These are phyloP conservation scores for Lamellibrachia satsuma DNA, from an alignment of 2,888 invertebrate species.

Conservation along the genomic window DNA sequence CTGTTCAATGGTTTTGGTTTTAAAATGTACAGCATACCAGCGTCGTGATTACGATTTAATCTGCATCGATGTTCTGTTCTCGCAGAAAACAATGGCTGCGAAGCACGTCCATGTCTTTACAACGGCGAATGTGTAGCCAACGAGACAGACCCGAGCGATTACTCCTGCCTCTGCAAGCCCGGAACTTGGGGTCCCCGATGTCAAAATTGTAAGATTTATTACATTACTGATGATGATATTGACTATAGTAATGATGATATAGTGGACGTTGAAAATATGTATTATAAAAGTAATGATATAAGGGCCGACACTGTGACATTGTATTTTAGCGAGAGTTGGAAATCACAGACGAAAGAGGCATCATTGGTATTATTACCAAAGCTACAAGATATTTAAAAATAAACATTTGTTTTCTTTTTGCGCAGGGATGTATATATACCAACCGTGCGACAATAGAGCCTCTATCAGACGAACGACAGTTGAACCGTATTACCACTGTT, in stretches of 20 bases:
- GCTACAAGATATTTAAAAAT: neutral
- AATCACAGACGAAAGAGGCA: neutral
- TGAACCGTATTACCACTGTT: neutral
- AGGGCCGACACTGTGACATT: no score
- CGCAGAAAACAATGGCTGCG: neutral
- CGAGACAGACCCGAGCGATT: neutral
- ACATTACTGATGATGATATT: no score
- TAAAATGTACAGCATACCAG: neutral
- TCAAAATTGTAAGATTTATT: neutral
- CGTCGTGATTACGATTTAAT: neutral
- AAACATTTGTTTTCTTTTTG: neutral
- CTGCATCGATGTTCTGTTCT: neutral
- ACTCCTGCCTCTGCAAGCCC: neutral
- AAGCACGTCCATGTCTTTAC: neutral
- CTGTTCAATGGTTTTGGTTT: no score
- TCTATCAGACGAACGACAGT: no score
- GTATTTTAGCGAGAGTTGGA: no score
- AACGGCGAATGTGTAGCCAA: neutral
- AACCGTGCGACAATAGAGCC: neutral
- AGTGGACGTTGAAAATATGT: no score
- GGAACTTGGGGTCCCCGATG: neutral
- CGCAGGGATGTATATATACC: neutral
- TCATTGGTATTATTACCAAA: neutral
- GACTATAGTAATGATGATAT: no score
- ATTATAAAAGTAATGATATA: no score